Conservation (phyloP, 2,888 invertebrate genomes). For the Eupithecia centaureata region DNA sequence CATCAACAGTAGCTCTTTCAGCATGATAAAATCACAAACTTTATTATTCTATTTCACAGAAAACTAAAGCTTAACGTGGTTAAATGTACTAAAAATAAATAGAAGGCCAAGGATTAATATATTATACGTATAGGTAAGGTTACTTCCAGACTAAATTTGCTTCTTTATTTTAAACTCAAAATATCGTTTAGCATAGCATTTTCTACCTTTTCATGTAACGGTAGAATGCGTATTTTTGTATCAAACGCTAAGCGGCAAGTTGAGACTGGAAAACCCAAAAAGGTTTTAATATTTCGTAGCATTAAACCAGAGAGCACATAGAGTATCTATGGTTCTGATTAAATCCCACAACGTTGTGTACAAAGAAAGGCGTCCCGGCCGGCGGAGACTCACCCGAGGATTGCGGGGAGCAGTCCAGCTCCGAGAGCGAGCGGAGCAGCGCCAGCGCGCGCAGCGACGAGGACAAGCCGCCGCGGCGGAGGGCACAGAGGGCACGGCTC, state of each 20-base stretch:
- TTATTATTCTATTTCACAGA: neutral
- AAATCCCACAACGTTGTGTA: slow-evolving; percentile 44
- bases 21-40: neutral
- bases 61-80: neutral
- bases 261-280: neutral
- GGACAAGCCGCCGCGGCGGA: slow-evolving; percentile 57
- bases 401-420: slow-evolving; percentile 61
- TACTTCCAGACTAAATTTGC: slow-evolving; percentile 3
- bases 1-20: neutral
- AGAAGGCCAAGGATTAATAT: neutral
- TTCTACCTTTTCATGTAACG: neutral
- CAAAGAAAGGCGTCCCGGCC: slow-evolving; percentile 74
- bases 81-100: no score
- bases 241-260: neutral
- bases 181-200: neutral
- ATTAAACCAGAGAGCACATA: no score
- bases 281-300: slow-evolving; percentile 9
- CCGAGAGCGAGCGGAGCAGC: slow-evolving; percentile 69
- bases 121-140: no score
- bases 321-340: no score
- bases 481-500: neutral
- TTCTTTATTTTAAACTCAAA: neutral
- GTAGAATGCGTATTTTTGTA: no score
- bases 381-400: slow-evolving; percentile 59
- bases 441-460: slow-evolving; percentile 71